Base-by-base conservation (phyloP, 2,888 invertebrate genomes). In the Mimachlamys varia region DNA sequence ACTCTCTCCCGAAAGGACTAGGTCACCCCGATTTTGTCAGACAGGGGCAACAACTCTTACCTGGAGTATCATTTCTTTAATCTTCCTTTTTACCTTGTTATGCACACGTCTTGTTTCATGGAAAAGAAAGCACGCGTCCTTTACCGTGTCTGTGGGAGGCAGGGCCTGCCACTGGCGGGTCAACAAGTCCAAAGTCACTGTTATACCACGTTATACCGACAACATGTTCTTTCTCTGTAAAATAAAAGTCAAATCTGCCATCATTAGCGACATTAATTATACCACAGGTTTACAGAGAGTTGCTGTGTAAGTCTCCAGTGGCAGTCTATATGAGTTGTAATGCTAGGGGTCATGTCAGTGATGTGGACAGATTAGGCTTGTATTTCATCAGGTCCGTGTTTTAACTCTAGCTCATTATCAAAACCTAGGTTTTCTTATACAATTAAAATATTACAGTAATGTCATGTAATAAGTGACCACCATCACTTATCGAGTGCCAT, bases 21-120 rank as follows among this genome's bases (percentile, higher is more conserved):
- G 76, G 76, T 76, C 76, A 76, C 33, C 76, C 62, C 33, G 13
- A 1, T 27, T 4, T 76, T 76, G 76, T 76, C 76, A 76, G 76
- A 76, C 76, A 76, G 33, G 76, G 76, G 76, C 76, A 27, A 76
- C 76, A 76, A 76, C 76, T 76, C 76, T 76, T 76, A 76, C 76
- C 76, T 76, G 76, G 76, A 27, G 76, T 76, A 33, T 76, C 76
- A 17, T 33, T 12, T 33, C 76, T 76, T 76, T 76, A 27, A 76
- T 76, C 76, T 76, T 76, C 33, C 27, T 12, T 12, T 19, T 33
- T 17, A 76, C 7, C 33, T 76, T 12, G 27, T 76, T 76, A 33
- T 1, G 33, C 53, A 76, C 12, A 33, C 22, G 76, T 44, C 44
- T 7, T 44, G 44, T 44, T 44, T 7, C 44, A 44, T 44, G 7